A percentile compares a stretch with the other conserved stretches of the same genome.
phyloP scores from a whole-genome alignment of 30 jellyfish, hydroid and myxozoan species.

The Euphysa ruthae region DNA sequence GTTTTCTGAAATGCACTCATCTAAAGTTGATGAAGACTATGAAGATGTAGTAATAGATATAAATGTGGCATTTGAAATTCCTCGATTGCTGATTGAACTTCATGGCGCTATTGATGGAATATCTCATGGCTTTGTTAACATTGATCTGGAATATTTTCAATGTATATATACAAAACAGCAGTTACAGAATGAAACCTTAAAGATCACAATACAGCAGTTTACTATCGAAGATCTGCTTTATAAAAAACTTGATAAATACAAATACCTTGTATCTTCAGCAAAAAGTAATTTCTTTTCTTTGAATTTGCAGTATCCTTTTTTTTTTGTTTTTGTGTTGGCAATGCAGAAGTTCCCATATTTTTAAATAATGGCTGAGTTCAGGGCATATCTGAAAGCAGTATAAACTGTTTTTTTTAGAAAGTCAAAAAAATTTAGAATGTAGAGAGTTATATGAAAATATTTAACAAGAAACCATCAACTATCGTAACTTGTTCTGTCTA shows the following conservation, averaged over 20 bases:
- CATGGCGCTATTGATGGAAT: constrained; percentile 61
- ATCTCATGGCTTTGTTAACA: constrained; percentile 65
- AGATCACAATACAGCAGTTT: constrained; percentile 52
- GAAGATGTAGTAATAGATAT: constrained; percentile 8
- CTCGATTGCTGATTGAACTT: constrained; percentile 45
- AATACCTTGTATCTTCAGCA: constrained; percentile 59
- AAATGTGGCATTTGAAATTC: constrained; percentile 48
- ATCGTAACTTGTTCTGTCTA: too few relatives aligned
- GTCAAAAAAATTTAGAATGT: too few relatives aligned
- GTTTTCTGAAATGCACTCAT: too few relatives aligned
- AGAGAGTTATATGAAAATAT: too few relatives aligned
- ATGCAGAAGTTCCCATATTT: too few relatives aligned
- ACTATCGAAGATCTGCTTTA: constrained; percentile 71
- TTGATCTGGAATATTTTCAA: constrained; percentile 49
- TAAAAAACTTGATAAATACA: constrained; percentile 46
- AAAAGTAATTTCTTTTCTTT: background rate
- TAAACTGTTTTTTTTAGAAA: too few relatives aligned
- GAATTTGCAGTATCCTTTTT: too few relatives aligned
- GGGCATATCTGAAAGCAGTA: too few relatives aligned
- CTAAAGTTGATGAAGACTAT: background rate
- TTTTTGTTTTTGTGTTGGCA: too few relatives aligned
- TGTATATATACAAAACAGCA: constrained; percentile 32
- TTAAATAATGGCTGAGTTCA: too few relatives aligned
- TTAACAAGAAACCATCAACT: too few relatives aligned
- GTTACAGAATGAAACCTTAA: constrained; percentile 29